phyloP scores from a whole-genome alignment of 2,888 invertebrate species.

The Crepidodera aurea region DNA sequence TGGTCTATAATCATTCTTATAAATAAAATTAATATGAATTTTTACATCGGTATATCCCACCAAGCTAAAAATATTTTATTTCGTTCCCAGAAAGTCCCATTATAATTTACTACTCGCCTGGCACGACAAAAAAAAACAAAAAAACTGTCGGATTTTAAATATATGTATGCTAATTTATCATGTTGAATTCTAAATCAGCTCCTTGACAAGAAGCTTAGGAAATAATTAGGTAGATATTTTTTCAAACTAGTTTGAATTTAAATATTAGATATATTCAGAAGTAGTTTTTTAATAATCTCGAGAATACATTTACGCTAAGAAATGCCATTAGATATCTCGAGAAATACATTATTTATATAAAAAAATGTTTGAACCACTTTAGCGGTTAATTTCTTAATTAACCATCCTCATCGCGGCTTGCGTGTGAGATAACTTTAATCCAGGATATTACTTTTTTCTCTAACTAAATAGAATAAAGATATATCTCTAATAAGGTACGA shows the following conservation, averaged over 20 bases:
- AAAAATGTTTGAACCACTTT: conserved; percentile 20
- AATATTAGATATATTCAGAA: conserved; percentile 38
- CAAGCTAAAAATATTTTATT: background rate
- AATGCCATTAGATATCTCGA: conserved; percentile 11
- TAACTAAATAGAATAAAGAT: background rate
- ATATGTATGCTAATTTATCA: conserved; percentile 30
- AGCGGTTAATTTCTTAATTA: conserved; percentile 26
- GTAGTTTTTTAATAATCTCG: conserved; percentile 25
- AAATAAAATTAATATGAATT: too few species aligned
- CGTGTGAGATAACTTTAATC: conserved; percentile 23
- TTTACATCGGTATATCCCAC: background rate
- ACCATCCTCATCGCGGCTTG: conserved; percentile 12
- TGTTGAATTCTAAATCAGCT: conserved; percentile 25
- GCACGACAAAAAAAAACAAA: conserved; percentile 1
- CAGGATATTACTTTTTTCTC: background rate
- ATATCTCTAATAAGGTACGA: background rate
- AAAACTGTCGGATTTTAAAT: conserved; percentile 27
- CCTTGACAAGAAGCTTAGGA: conserved; percentile 53
- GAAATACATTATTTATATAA: conserved; percentile 18
- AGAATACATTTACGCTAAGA: conserved; percentile 15
- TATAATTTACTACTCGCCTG: conserved; percentile 6
- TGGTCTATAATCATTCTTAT: too few species aligned
- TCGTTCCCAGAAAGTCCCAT: background rate
- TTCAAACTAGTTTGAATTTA: conserved; percentile 51
- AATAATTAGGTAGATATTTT: conserved; percentile 53